phyloP scores from a whole-genome alignment of 2,797 vertebrate species.

The Macropodus opercularis region DNA sequence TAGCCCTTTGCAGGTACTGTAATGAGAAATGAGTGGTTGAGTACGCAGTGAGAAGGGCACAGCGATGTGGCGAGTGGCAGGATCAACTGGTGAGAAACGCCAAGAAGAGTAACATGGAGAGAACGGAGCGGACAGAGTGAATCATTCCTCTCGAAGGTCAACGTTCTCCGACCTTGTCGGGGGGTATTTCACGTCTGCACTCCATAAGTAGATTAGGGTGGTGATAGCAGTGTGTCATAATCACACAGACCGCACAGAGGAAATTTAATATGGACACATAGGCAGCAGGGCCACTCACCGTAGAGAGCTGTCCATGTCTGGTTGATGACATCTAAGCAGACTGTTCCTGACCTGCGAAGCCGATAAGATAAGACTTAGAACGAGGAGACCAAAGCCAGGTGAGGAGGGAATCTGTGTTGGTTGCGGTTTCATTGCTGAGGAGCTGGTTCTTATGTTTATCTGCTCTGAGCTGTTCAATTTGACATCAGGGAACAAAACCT shows the following conservation, averaged over 20 bases:
- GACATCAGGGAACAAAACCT: too few relatives aligned
- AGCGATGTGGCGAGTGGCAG: slow-evolving; percentile 13
- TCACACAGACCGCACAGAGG: slow-evolving; percentile 26
- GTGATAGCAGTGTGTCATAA: slow-evolving; percentile 37
- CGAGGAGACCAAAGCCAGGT: not conserved
- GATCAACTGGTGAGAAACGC: slow-evolving; percentile 15
- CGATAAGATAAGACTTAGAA: slow-evolving; percentile 30
- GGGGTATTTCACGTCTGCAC: slow-evolving; percentile 63
- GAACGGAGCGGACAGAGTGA: slow-evolving; percentile 43
- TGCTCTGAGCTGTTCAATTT: too few relatives aligned
- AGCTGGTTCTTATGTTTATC: not conserved
- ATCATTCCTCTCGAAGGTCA: slow-evolving; percentile 54
- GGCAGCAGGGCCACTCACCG: slow-evolving; percentile 74
- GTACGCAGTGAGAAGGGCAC: slow-evolving; percentile 26
- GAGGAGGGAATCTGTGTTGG: not conserved
- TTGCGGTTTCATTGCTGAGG: not conserved
- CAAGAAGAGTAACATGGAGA: slow-evolving; percentile 7
- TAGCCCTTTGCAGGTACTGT: slow-evolving; percentile 21
- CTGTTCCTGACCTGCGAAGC: slow-evolving; percentile 91
- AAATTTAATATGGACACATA: slow-evolving; percentile 40
- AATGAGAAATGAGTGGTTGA: slow-evolving; percentile 40
- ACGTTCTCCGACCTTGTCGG: slow-evolving; percentile 66
- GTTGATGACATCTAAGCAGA: slow-evolving; percentile 99
- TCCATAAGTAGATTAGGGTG: slow-evolving; percentile 73
- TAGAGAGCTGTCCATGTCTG: slow-evolving; percentile 98